These are phyloP conservation scores for Rhizomys pruinosus DNA, from an alignment of 2,113 vertebrate species.

Conservation along the genomic window DNA sequence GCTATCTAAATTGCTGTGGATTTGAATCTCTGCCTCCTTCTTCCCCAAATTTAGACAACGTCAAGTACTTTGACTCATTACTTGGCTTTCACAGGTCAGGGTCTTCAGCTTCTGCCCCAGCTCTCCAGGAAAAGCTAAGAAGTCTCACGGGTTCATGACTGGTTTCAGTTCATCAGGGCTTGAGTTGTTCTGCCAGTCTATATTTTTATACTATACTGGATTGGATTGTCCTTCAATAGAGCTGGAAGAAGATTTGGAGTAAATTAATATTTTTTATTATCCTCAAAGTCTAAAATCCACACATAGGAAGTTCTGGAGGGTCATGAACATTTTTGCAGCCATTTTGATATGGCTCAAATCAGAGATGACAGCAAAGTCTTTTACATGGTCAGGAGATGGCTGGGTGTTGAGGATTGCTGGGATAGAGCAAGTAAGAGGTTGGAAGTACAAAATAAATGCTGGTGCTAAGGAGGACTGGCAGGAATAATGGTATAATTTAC, in stretches of 20 bases:
- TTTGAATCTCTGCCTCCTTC: neutral
- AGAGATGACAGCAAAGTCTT: neutral
- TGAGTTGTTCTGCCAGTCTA: neutral
- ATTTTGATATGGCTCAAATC: neutral
- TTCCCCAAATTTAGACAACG: neutral
- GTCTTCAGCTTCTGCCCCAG: neutral
- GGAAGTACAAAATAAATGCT: neutral
- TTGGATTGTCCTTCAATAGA: constrained; percentile 39
- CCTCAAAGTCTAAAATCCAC: constrained; percentile 8
- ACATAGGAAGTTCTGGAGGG: constrained; percentile 27
- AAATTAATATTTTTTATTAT: constrained; percentile 67
- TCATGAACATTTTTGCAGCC: neutral
- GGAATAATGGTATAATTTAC: neutral
- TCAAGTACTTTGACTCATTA: neutral
- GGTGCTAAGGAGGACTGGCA: too few relatives aligned
- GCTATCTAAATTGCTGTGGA: constrained; percentile 33
- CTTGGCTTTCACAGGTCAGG: neutral
- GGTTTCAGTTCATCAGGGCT: neutral
- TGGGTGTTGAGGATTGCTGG: rapidly evolving
- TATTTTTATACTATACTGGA: constrained; percentile 25
- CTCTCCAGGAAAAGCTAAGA: constrained; percentile 17
- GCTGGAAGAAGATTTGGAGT: constrained; percentile 38
- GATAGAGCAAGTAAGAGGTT: too few relatives aligned
- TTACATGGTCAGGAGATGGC: neutral
- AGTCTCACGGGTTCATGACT: neutral